Base-by-base conservation (phyloP, 1,140 invertebrate species). In the Leptestheria dahalacensis region DNA sequence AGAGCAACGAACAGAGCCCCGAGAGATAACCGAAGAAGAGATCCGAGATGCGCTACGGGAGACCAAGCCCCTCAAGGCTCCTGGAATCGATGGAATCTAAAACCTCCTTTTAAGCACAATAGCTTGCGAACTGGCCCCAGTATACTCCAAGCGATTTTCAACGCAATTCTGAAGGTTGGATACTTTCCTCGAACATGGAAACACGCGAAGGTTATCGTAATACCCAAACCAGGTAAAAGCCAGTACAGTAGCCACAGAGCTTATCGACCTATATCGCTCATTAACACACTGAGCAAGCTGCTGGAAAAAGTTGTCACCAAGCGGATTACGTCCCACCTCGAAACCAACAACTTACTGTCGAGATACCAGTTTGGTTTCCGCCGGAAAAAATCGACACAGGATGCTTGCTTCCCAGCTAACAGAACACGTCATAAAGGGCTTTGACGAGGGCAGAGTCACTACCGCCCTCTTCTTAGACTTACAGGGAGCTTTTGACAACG, bases 271-370 rank as follows among this genome's bases (percentile, higher is more conserved):
- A 54, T 54, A 21, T 24, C 52, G n/a, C 52, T 54, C n/a, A 18
- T 54, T 9, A 28, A 24, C 15, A n/a, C 25, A 4, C 23, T 54
- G n/a, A 2, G 52, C n/a, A 54, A 54, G 23, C 25, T 21, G 21
- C 53, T 56, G 12, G 53, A 56, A 56, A 46, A 47, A 56, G 26
- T 41, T 2, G 26, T 56, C 3, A 56, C 26, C 20, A 41, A 56
- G 9, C 28, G 41, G 9, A 10, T 56, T 11, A 26, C 24, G 12
- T 11, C 25, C 26, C 41, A 54, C 41, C 28, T 56, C 26, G 26
- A 56, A 3, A 1, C 21, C 26, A 24, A 2, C 18, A 29, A 56
- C 25, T n/a, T 46, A 1, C 53, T 56, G 15, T 56, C 53, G 11
- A 15, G 21, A 15, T 33, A 56, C 2, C 53, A 56, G 24, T 56